A percentile compares a stretch with the other conserved stretches of the same genome.
Conservation (phyloP, 2,888 invertebrate genomes). For the Actias luna region DNA sequence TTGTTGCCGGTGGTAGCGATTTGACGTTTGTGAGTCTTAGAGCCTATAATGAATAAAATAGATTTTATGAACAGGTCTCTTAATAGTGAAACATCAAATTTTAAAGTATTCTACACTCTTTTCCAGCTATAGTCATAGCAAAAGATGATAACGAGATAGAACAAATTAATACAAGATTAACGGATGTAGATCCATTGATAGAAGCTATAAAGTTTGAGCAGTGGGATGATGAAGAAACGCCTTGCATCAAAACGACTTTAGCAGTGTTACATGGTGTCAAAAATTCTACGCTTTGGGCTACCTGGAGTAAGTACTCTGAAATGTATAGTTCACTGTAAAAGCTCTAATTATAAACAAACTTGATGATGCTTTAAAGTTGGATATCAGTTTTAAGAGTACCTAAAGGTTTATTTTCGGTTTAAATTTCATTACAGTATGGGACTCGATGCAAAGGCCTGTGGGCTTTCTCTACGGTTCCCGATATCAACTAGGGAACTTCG, state of each 20-base stretch:
- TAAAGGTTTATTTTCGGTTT: too few species aligned
- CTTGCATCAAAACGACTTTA: conserved; percentile 20
- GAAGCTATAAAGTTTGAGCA: conserved; percentile 17
- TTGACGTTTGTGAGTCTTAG: too few species aligned
- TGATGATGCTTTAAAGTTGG: too few species aligned
- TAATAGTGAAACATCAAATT: too few species aligned
- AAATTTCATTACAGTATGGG: conserved; percentile 31
- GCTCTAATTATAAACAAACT: too few species aligned
- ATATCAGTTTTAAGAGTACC: not conserved
- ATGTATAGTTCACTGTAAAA: not conserved
- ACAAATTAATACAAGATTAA: not conserved
- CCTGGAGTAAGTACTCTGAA: conserved; percentile 26
- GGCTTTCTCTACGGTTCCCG: conserved; percentile 30
- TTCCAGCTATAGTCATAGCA: not conserved
- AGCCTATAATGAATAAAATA: too few species aligned
- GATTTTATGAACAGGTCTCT: too few species aligned
- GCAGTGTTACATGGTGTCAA: conserved; percentile 24
- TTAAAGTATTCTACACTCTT: too few species aligned
- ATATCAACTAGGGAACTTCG: conserved; percentile 30
- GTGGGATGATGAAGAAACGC: conserved; percentile 24
- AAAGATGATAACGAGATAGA: not conserved
- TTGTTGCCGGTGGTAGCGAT: too few species aligned
- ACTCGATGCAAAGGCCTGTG: conserved; percentile 33
- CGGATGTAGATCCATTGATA: conserved; percentile 17
- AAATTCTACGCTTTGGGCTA: conserved; percentile 29